Base-by-base conservation (phyloP, 1,140 invertebrate genomes). In the Lepidurus apus region DNA sequence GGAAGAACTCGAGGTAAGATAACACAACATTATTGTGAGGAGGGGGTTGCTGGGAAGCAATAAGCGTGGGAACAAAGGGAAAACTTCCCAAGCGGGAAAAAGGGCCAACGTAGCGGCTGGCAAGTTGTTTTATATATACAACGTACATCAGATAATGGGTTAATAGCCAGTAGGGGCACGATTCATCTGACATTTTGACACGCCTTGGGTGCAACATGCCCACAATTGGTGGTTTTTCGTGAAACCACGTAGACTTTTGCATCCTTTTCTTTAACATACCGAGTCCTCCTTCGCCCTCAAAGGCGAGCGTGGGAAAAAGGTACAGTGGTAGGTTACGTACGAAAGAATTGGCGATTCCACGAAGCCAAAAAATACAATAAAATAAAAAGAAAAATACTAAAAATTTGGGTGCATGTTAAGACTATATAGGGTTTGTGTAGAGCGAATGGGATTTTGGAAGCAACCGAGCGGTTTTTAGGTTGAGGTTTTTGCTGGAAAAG, bases 151-250 rank as follows among this genome's bases (percentile, higher is more conserved):
- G 53, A 65, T 65, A 65, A 65, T 65, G 53, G 53, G 53, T 65
- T 65, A 65, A 65, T 65, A 65, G 53, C 53, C 53, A 65, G n/a
- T 65, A 65, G 53, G 53, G 53, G 53, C 53, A 65, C 53, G 53
- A 65, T 65, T 65, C 53, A 65, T 65, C 53, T 65, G 53, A 65
- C 53, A 65, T 65, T 65, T 65, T 65, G 53, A 65, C 53, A 65
- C 53, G 53, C 53, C 53, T 21, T 65, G 53, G 53, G 53, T 65
- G 53, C 53, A 65, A 65, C 53, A 65, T 65, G n/a, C 8, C 53
- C 13, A 65, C 53, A 65, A 21, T 21, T 65, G 53, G 53, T 65
- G 53, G 53, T 21, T 65, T 65, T 65, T 21, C 53, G 53, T 65
- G 53, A 21, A 65, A 65, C 53, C 17, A 65, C 13, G 53, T 13